Percentiles rank a stretch among this genome's conserved stretches.
Conservation (phyloP, 2,113 vertebrate species). For the Zonotrichia leucophrys region DNA sequence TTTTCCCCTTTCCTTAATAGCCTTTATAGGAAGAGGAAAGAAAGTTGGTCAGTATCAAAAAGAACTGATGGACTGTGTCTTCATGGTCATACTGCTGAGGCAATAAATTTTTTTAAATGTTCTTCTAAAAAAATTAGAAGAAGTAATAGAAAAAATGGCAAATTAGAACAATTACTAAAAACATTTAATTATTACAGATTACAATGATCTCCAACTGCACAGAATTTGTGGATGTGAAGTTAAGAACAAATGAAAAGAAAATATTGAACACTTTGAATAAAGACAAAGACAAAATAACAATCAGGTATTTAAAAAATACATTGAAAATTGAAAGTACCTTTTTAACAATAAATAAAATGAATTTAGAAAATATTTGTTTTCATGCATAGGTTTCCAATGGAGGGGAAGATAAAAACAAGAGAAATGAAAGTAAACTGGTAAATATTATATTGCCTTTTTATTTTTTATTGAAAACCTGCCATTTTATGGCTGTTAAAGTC, state of each 20-base stretch:
- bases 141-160: neutral
- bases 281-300: conserved; percentile 88
- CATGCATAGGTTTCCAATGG: conserved; percentile 87
- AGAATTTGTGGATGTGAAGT: conserved; percentile 90
- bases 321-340: neutral
- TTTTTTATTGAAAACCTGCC: neutral
- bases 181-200: conserved; percentile 75
- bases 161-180: conserved; percentile 2
- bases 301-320: conserved; percentile 79
- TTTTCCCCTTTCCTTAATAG: neutral
- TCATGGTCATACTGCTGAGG: neutral
- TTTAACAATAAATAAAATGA: conserved; percentile 19
- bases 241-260: conserved; percentile 92
- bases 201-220: conserved; percentile 83
- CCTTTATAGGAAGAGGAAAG: neutral
- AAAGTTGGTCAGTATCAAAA: neutral
- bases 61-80: neutral
- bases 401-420: conserved; percentile 93
- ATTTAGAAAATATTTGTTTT: conserved; percentile 33
- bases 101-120: neutral
- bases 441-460: neutral
- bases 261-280: conserved; percentile 89
- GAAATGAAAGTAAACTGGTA: conserved; percentile 99
- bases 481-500: neutral
- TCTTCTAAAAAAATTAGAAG: neutral